Conservation (phyloP, 2,797 vertebrate species). For the Glossophaga mutica region DNA sequence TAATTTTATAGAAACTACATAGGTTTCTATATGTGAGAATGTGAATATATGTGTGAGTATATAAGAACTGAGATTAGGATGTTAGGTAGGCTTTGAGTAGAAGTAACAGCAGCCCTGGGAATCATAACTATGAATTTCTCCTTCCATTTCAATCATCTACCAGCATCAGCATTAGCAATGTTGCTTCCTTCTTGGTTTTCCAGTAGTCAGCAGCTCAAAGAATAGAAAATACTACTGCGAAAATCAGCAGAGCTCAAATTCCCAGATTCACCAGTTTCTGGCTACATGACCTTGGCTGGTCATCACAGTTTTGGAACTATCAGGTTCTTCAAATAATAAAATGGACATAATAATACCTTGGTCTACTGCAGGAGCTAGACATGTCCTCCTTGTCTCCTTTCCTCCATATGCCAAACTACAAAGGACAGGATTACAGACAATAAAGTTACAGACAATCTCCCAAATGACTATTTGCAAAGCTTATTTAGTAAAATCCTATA, state of each 20-base stretch:
- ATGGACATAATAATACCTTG: not conserved
- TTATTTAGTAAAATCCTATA: not conserved
- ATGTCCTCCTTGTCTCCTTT: not conserved
- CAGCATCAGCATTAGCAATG: not conserved
- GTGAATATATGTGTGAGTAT: not conserved
- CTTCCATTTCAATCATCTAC: not conserved
- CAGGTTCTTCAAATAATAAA: not conserved
- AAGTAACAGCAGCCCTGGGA: slow-evolving; percentile 43
- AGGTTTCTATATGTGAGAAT: not conserved
- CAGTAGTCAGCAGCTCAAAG: not conserved
- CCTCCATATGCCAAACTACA: not conserved
- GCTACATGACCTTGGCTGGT: not conserved
- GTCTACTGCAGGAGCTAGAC: not conserved
- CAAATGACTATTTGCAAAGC: not conserved
- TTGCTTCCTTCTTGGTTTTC: not conserved
- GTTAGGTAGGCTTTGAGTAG: not conserved
- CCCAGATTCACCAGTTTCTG: not conserved
- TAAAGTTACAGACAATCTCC: not conserved
- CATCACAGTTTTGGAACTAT: not conserved
- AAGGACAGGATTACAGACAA: not conserved
- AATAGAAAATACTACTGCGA: not conserved
- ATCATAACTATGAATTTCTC: slow-evolving; percentile 33
- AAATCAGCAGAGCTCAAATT: not conserved
- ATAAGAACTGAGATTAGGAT: not conserved
- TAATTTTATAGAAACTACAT: slow-evolving; percentile 49